Percentiles rank a stretch among this genome's conserved stretches.
phyloP scores from a whole-genome alignment of 2,113 vertebrate species.

The Megaceryle torquata region DNA sequence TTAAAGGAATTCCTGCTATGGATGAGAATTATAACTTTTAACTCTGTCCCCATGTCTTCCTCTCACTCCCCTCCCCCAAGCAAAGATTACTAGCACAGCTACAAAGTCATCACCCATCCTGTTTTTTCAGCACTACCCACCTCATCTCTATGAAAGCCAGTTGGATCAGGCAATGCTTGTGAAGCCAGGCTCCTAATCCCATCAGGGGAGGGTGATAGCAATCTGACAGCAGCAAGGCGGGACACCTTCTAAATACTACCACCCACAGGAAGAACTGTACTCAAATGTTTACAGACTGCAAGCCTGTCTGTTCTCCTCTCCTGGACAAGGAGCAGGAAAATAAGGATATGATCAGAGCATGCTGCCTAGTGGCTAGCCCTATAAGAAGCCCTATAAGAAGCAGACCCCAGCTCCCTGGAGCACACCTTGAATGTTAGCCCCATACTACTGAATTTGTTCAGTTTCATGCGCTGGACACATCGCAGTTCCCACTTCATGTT shows the following conservation, averaged over 20 bases:
- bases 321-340: not conserved
- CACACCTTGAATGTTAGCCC: not conserved
- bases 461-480: rapidly evolving
- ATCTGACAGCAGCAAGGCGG: conserved; percentile 18
- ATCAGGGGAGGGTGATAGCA: not conserved
- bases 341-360: not conserved
- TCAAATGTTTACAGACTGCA: not conserved
- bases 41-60: not conserved
- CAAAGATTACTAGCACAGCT: not conserved
- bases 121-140: conserved; percentile 10
- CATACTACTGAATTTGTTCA: not conserved
- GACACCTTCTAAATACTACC: conserved; percentile 35
- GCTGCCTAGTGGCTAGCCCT: not conserved
- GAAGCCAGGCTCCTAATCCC: conserved; percentile 34
- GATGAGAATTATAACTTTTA: not conserved
- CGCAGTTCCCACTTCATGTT: not conserved
- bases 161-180: conserved; percentile 14
- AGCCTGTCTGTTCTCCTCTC: not conserved
- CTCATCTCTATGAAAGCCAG: not conserved
- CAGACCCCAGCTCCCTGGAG: not conserved
- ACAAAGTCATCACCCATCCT: not conserved
- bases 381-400: not conserved
- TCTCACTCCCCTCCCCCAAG: not conserved
- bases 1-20: not conserved
- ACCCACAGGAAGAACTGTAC: conserved; percentile 43